Evolutionary conservation across 2,797 vertebrate species (phyloP).

Genomic region (Hoplostethus atlanticus): DNA sequence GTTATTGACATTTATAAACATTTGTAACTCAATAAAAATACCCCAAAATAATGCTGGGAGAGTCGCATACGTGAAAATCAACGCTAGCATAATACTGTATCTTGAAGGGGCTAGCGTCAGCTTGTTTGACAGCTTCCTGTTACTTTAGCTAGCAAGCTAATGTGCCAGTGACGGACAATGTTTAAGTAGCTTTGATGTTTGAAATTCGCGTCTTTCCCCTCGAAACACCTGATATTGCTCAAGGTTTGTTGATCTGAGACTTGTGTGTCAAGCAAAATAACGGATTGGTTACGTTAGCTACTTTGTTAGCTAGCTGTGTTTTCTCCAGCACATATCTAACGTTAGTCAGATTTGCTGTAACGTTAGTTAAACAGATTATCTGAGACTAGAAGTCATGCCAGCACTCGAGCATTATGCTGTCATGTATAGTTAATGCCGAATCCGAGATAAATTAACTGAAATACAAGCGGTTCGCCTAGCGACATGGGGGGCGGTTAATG

Average conservation of each 20-base stretch:
- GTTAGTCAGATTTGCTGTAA: not conserved
- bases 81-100: not conserved
- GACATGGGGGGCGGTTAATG: not conserved
- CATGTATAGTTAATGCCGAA: not conserved
- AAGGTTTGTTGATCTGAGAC: not conserved
- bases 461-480: no score
- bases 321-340: not conserved
- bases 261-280: not conserved
- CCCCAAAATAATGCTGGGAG: not conserved
- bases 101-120: constrained; percentile 37
- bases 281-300: not conserved
- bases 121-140: constrained; percentile 63
- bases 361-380: constrained; percentile 15
- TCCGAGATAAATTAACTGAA: no score
- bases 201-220: constrained; percentile 30
- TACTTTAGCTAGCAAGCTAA: constrained; percentile 69
- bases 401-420: not conserved
- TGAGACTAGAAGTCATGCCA: constrained; percentile 10
- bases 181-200: constrained; percentile 65
- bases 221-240: not conserved
- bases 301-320: constrained; percentile 1
- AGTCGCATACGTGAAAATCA: no score
- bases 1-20: no score
- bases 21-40: not conserved
- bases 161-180: constrained; percentile 53